These are phyloP conservation scores for Mugil cephalus DNA, from an alignment of 2,113 vertebrate species.

Conservation along the genomic window DNA sequence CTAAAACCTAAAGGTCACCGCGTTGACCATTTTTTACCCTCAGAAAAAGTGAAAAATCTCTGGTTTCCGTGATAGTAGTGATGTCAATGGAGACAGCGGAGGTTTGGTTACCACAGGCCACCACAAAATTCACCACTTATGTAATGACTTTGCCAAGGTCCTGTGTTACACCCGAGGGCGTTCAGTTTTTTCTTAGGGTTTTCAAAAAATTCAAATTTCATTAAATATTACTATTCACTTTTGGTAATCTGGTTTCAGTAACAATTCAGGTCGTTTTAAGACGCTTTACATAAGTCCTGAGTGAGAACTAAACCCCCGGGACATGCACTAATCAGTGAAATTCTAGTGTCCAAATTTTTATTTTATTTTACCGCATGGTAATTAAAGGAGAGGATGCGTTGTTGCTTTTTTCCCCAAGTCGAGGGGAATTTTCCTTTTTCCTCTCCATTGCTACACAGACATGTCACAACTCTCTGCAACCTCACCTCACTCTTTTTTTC, in stretches of 20 bases:
- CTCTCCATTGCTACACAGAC: neutral
- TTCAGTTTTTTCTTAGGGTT: neutral
- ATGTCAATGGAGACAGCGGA: slow-evolving; percentile 51
- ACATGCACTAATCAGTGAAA: neutral
- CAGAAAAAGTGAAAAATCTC: slow-evolving; percentile 3
- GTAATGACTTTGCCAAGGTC: neutral
- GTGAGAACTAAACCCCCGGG: too few relatives aligned
- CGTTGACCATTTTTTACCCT: neutral
- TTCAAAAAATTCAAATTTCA: neutral
- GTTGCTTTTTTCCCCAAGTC: neutral
- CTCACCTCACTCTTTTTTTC: neutral
- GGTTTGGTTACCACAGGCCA: slow-evolving; percentile 48
- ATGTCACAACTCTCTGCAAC: neutral
- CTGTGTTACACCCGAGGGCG: neutral
- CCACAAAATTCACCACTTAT: slow-evolving; percentile 9
- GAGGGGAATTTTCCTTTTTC: slow-evolving; percentile 8
- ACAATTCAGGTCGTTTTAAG: too few relatives aligned
- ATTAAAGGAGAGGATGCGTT: neutral
- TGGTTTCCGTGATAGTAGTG: slow-evolving; percentile 57
- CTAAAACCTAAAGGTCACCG: slow-evolving; percentile 11
- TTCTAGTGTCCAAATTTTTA: neutral
- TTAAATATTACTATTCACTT: too few relatives aligned
- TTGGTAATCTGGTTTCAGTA: too few relatives aligned
- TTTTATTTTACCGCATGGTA: neutral
- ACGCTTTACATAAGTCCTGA: too few relatives aligned